phyloP scores from a whole-genome alignment of 1,140 invertebrate genomes.

The Aphelenchoides fujianensis region DNA sequence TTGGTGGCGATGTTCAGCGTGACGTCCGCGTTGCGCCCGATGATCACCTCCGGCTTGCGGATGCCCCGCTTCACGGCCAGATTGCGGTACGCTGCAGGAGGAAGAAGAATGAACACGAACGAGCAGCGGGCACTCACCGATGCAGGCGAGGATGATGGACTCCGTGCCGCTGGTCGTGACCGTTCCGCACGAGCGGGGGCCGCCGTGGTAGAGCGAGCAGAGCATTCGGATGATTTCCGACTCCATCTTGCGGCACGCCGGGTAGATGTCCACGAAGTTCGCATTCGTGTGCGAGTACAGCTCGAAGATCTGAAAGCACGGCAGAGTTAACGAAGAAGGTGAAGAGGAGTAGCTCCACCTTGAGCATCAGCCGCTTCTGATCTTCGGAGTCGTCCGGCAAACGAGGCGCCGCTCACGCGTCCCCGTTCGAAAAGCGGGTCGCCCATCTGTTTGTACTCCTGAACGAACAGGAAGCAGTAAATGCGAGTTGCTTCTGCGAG shows the following conservation, averaged over 20 bases:
- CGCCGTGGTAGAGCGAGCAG: constrained; percentile 81
- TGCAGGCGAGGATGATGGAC: constrained; percentile 55
- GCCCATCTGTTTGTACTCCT: constrained; percentile 47
- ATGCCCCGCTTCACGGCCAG: constrained; percentile 78
- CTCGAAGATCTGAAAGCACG: constrained; percentile 46
- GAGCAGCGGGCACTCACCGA: constrained; percentile 80
- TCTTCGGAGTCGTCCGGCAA: constrained; percentile 40
- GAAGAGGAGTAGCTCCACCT: constrained; percentile 13
- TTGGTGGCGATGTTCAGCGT: constrained; percentile 93
- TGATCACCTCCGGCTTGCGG: constrained; percentile 80
- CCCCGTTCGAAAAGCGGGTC: constrained; percentile 48
- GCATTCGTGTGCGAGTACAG: constrained; percentile 40
- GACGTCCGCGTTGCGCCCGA: constrained; percentile 83
- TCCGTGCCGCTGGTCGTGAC: constrained; percentile 67
- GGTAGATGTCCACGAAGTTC: constrained; percentile 43
- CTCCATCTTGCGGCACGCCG: constrained; percentile 95
- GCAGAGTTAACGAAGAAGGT: neutral
- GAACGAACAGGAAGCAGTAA: too few relatives aligned
- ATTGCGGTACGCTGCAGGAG: constrained; percentile 91
- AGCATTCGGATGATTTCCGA: constrained; percentile 88
- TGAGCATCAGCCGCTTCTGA: constrained; percentile 23
- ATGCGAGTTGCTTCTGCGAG: too few relatives aligned
- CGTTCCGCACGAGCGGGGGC: constrained; percentile 77
- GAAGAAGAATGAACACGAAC: constrained; percentile 89
- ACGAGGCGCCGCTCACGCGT: constrained; percentile 39